Percentiles rank a stretch among this genome's conserved stretches.
phyloP scores from a whole-genome alignment of 2,797 vertebrate genomes.

The Craterocephalus amniculus region DNA sequence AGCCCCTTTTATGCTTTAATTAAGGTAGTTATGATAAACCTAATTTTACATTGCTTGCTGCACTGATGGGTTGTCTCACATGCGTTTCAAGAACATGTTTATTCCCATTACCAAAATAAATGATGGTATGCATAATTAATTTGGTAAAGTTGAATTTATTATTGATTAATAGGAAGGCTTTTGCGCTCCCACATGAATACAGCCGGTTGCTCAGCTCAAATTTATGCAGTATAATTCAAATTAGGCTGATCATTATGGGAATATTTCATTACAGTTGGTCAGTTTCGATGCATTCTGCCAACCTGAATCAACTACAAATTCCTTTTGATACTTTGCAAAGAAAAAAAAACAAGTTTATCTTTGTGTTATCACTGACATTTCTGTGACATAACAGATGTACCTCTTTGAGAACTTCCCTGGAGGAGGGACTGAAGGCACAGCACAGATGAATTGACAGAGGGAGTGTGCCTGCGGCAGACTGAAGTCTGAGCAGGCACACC shows the following conservation, averaged over 20 bases:
- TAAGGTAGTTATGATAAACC: conserved; percentile 68
- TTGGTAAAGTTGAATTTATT: conserved; percentile 28
- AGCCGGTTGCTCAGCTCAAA: conserved; percentile 31
- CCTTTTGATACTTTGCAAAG: conserved; percentile 12
- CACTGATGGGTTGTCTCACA: conserved; percentile 25
- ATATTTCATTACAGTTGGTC: not conserved
- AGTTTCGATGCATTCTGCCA: not conserved
- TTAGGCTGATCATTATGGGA: not conserved
- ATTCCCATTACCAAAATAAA: conserved; percentile 34
- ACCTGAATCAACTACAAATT: conserved; percentile 4
- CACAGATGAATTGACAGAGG: conserved; percentile 52
- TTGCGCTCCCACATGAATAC: conserved; percentile 14
- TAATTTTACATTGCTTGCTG: conserved; percentile 42
- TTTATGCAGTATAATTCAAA: conserved; percentile 13
- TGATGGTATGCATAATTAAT: conserved; percentile 50
- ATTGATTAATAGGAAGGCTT: conserved; percentile 44
- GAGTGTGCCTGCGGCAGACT: conserved; percentile 55
- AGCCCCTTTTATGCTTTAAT: conserved; percentile 67
- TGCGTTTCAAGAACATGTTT: conserved; percentile 40
- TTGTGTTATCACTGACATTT: conserved; percentile 7
- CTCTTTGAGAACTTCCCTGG: conserved; percentile 55
- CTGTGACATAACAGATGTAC: conserved; percentile 53
- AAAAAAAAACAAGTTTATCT: conserved; percentile 10
- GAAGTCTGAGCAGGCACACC: conserved; percentile 61
- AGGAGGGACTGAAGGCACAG: conserved; percentile 46